phyloP scores from a whole-genome alignment of 2,797 vertebrate species.

The Spondyliosoma cantharus region DNA sequence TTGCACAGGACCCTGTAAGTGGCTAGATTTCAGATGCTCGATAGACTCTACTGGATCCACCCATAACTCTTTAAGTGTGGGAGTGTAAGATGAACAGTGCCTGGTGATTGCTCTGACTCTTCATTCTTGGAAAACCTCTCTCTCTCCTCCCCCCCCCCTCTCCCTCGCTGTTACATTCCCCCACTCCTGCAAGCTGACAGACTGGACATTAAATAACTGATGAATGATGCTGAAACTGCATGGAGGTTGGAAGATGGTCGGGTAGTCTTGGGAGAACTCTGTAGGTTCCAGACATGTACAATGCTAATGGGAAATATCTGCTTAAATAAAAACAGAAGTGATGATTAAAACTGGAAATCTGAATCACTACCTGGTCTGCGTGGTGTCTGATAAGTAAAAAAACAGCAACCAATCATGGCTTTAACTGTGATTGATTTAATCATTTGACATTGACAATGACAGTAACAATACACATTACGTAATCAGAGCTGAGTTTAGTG shows the following conservation, averaged over 20 bases:
- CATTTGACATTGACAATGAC: neutral
- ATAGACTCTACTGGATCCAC: constrained; percentile 64
- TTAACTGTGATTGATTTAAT: constrained; percentile 4
- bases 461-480: neutral
- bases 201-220: constrained; percentile 68
- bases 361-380: constrained; percentile 54
- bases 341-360: constrained; percentile 86
- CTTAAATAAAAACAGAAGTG: constrained; percentile 88
- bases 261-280: constrained; percentile 78
- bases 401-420: neutral
- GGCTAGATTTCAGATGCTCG: constrained; percentile 39
- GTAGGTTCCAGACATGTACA: constrained; percentile 84
- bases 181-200: constrained; percentile 72
- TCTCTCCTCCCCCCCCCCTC: neutral
- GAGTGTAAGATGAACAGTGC: constrained; percentile 70
- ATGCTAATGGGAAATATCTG: constrained; percentile 86
- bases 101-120: constrained; percentile 70
- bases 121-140: constrained; percentile 41
- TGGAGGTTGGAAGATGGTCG: constrained; percentile 64
- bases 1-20: constrained; percentile 69
- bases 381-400: constrained; percentile 37
- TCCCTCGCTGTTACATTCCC: constrained; percentile 47
- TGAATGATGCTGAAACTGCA: constrained; percentile 78
- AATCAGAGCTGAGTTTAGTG: neutral
- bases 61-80: constrained; percentile 55